These are phyloP conservation scores for Sebastes iracundus DNA, from an alignment of 2,797 vertebrate species.

Conservation along the genomic window DNA sequence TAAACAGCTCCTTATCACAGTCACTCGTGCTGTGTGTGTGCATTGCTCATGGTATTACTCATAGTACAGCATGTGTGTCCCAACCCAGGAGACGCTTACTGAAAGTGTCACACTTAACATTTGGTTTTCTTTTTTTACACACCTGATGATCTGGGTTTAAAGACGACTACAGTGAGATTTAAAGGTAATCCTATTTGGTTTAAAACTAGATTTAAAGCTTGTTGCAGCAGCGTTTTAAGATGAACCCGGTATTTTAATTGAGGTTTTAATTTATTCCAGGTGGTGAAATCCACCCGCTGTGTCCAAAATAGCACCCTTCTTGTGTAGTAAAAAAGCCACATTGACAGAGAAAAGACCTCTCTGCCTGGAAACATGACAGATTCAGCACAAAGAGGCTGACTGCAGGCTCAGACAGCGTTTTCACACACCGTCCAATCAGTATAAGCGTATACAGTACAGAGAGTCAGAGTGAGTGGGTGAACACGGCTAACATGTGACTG, in stretches of 20 bases:
- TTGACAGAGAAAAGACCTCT: background rate
- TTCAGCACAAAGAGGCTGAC: background rate
- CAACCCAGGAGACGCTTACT: background rate
- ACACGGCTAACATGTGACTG: background rate
- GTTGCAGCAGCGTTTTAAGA: background rate
- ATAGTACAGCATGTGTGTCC: background rate
- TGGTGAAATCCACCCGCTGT: background rate
- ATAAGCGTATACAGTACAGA: too few relatives aligned
- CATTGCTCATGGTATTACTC: background rate
- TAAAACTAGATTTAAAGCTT: background rate
- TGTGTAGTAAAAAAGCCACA: background rate
- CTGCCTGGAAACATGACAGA: slow-evolving; percentile 21
- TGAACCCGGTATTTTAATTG: background rate
- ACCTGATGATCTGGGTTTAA: background rate
- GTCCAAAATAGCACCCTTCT: background rate
- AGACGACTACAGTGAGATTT: background rate
- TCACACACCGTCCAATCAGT: background rate
- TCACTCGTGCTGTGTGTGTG: background rate
- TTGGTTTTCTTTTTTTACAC: background rate
- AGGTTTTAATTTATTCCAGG: background rate
- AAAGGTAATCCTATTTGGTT: background rate
- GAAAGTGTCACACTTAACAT: background rate
- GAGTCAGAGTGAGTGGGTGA: slow-evolving; percentile 12
- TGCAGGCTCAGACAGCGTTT: background rate
- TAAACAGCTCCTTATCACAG: background rate